These are phyloP conservation scores for Molanna angustata DNA, from an alignment of 2,888 invertebrate genomes.

Conservation along the genomic window DNA sequence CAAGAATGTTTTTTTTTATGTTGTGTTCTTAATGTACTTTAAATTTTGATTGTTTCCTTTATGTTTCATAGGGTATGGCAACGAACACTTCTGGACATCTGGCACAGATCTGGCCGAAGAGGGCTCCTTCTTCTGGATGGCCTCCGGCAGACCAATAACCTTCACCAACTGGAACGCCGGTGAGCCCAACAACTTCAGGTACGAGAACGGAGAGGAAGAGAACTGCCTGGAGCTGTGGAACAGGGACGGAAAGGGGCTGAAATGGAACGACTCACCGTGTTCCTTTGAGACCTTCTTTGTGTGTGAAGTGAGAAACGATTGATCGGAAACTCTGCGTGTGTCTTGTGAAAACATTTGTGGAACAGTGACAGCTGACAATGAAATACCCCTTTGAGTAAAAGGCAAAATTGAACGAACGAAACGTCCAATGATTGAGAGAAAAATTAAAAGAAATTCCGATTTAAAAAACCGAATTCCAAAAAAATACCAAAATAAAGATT, in stretches of 20 bases:
- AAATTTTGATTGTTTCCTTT: no score
- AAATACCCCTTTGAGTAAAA: not conserved
- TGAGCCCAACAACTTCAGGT: constrained; percentile 90
- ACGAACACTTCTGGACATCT: constrained; percentile 92
- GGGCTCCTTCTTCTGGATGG: constrained; percentile 92
- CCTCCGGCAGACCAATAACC: constrained; percentile 82
- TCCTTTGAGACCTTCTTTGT: constrained; percentile 92
- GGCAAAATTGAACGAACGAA: not conserved
- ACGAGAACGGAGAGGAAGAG: constrained; percentile 91
- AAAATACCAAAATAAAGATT: no score
- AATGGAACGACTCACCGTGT: constrained; percentile 93
- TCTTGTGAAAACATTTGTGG: no score
- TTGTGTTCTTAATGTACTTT: no score
- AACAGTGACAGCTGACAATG: no score
- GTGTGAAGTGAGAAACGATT: constrained; percentile 73
- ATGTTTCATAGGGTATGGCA: constrained; percentile 85
- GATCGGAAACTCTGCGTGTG: no score
- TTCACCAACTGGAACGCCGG: constrained; percentile 94
- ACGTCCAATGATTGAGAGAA: no score
- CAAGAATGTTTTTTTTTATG: no score
- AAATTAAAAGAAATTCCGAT: no score
- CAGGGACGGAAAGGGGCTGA: constrained; percentile 85
- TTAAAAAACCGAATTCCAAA: no score
- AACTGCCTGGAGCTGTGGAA: constrained; percentile 91
- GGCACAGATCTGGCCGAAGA: constrained; percentile 90